These are phyloP conservation scores for Zosterops borbonicus DNA, from an alignment of 2,113 vertebrate species.

Conservation along the genomic window DNA sequence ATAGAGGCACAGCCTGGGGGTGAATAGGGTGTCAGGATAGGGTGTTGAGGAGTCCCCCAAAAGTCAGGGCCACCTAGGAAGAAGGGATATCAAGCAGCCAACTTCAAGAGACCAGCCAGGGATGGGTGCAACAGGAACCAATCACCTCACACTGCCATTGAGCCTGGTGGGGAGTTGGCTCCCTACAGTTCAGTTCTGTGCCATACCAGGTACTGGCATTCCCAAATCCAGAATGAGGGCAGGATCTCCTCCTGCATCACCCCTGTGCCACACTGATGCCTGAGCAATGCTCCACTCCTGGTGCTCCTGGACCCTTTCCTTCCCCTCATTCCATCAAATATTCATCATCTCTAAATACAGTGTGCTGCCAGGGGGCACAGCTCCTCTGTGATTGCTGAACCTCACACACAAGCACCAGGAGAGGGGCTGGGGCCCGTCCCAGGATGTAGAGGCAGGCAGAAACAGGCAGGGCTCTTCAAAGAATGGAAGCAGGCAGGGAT, in stretches of 20 bases:
- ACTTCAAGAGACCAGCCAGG: not conserved
- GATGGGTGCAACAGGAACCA: not conserved
- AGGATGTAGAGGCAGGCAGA: not conserved
- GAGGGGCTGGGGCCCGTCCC: not conserved
- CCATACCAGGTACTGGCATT: not conserved
- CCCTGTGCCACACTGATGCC: not conserved
- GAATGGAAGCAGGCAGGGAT: not conserved
- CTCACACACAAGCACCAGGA: not conserved
- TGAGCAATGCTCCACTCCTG: not conserved
- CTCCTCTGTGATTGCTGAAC: conserved; percentile 46
- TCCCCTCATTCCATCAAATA: conserved; percentile 50
- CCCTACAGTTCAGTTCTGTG: not conserved
- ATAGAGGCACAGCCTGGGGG: not conserved
- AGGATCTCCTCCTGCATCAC: accelerated
- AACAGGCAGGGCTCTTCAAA: not conserved
- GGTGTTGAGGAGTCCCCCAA: not conserved
- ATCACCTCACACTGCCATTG: not conserved
- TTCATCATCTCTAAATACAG: conserved; percentile 66
- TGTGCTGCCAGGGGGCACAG: conserved; percentile 54
- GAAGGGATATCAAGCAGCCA: not conserved
- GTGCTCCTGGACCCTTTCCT: not conserved
- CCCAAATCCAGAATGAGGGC: not conserved
- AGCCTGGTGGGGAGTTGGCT: not conserved
- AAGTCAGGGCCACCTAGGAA: not conserved
- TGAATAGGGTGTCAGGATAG: not conserved